These are phyloP conservation scores for Galbula dea DNA, from an alignment of 2,113 vertebrate species.

Conservation along the genomic window DNA sequence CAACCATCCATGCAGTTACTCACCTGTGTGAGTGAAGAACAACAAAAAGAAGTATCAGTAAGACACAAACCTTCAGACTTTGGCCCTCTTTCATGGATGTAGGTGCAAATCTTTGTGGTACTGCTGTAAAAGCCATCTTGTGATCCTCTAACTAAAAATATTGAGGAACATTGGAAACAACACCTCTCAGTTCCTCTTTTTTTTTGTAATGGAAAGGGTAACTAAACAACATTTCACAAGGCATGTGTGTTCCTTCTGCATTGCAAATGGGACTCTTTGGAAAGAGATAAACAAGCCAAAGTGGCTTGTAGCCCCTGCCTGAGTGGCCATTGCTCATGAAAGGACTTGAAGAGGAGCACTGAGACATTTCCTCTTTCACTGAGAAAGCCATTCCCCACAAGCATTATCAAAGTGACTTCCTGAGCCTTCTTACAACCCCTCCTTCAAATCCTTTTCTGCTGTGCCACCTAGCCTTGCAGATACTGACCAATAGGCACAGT, in stretches of 20 bases:
- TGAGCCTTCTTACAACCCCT: background rate
- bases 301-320: background rate
- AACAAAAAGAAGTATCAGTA: background rate
- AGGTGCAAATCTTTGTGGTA: background rate
- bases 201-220: background rate
- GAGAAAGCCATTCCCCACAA: background rate
- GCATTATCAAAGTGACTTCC: background rate
- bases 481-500: background rate
- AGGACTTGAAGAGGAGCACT: background rate
- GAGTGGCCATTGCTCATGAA: background rate
- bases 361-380: background rate
- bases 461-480: background rate
- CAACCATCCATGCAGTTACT: background rate
- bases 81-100: background rate
- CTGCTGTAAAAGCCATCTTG: background rate
- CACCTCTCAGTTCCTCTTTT: background rate
- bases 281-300: background rate
- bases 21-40: background rate
- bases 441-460: background rate
- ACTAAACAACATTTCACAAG: background rate
- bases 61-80: background rate
- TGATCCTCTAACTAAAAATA: background rate
- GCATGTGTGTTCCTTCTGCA: background rate
- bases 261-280: background rate
- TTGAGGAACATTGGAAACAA: background rate